Evolutionary conservation across 2,888 invertebrate species (phyloP).

Genomic region (Calameuta pallipes): DNA sequence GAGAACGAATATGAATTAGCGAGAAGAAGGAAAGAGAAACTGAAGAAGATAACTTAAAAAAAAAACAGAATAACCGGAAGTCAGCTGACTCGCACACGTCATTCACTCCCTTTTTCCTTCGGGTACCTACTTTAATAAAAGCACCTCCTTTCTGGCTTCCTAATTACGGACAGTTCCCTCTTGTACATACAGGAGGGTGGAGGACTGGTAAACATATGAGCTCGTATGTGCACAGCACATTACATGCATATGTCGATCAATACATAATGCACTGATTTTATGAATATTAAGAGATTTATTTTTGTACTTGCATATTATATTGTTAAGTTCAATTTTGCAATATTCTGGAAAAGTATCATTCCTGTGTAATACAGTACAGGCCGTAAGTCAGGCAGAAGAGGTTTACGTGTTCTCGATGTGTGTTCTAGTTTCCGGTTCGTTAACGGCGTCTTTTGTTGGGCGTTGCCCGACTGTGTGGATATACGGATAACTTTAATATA

Average conservation of each 20-base stretch:
- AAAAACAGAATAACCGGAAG: neutral
- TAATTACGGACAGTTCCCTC: neutral
- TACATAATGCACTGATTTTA: neutral
- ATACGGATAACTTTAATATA: neutral
- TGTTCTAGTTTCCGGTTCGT: slow-evolving; percentile 48
- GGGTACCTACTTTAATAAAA: neutral
- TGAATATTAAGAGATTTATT: neutral
- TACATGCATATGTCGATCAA: neutral
- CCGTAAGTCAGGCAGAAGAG: neutral
- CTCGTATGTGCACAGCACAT: neutral
- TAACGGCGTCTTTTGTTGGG: slow-evolving; percentile 34
- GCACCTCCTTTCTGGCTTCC: neutral
- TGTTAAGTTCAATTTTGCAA: neutral
- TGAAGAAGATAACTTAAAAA: neutral
- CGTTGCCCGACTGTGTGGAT: slow-evolving; percentile 4
- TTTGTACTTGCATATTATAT: neutral
- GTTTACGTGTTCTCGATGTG: slow-evolving; percentile 30
- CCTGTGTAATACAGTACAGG: neutral
- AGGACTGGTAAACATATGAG: neutral
- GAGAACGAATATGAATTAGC: neutral
- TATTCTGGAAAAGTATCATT: neutral
- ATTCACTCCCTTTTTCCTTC: neutral
- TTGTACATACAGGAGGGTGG: neutral
- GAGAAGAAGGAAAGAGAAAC: neutral
- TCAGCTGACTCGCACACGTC: neutral